Evolutionary conservation across 2,797 vertebrate genomes (phyloP).

Genomic region (Cyprinella venusta): DNA sequence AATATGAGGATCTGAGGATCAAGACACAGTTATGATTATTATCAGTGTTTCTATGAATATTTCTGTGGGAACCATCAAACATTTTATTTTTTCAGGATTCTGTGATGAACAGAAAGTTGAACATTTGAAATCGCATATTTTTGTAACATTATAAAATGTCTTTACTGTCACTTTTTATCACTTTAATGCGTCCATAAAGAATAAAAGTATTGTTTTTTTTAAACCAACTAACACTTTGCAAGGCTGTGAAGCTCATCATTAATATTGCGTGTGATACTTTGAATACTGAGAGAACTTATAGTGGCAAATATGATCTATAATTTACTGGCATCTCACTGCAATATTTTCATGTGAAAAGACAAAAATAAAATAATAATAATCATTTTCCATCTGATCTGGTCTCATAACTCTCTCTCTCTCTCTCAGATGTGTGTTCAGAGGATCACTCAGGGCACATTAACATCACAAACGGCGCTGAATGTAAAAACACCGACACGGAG

Average conservation of each 20-base stretch:
- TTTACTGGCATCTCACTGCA: background rate
- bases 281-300: background rate
- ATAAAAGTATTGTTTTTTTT: background rate
- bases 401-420: background rate
- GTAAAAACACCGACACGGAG: constrained; percentile 18
- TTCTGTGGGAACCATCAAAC: no score
- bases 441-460: constrained; percentile 57
- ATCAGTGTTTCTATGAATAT: background rate
- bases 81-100: no score
- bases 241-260: no score
- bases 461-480: constrained; percentile 18
- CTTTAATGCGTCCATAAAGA: background rate
- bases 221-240: no score
- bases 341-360: no score
- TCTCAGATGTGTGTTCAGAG: constrained; percentile 47
- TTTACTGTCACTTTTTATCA: background rate
- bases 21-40: background rate
- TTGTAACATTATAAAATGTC: background rate
- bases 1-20: background rate
- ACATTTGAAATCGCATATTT: background rate
- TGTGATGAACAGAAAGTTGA: background rate
- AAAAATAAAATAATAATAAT: background rate
- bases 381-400: background rate
- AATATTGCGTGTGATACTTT: background rate
- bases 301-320: background rate